phyloP scores from a whole-genome alignment of 1,140 invertebrate species.

The Diprion similis region DNA sequence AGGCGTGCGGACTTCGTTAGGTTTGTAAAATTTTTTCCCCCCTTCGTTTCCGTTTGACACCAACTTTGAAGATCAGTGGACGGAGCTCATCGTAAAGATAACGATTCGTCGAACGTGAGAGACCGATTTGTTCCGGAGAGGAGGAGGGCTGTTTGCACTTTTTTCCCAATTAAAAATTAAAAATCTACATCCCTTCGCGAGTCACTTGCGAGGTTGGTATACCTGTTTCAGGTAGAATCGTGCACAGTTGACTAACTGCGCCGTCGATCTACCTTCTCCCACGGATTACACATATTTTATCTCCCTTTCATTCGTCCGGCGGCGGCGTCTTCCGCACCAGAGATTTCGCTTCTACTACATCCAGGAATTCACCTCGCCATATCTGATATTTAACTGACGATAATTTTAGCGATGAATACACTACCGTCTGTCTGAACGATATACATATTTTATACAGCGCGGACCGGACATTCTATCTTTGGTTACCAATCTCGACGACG shows the following conservation, averaged over 20 bases:
- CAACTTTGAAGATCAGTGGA: neutral
- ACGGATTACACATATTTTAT: conserved; percentile 59
- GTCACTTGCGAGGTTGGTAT: conserved; percentile 12
- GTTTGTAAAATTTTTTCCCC: neutral
- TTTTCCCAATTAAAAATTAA: conserved; percentile 63
- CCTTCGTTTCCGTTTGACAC: neutral
- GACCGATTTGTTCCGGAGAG: neutral
- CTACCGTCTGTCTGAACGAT: neutral
- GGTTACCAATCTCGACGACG: too few species aligned
- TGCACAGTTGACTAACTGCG: conserved; percentile 42
- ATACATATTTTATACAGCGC: neutral
- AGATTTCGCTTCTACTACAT: conserved; percentile 1
- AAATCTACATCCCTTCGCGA: conserved; percentile 40
- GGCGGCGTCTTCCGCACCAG: neutral
- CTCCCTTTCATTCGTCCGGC: conserved; percentile 25
- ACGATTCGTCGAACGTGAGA: neutral
- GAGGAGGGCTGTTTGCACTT: conserved; percentile 28
- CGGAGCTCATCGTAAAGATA: neutral
- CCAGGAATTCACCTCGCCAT: too few species aligned
- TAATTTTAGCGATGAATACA: neutral
- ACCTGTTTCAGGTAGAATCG: conserved; percentile 23
- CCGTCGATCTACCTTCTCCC: conserved; percentile 44
- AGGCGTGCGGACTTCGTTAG: neutral
- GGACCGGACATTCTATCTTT: neutral
- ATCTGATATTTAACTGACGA: too few species aligned